A percentile compares a stretch with the other conserved stretches of the same genome.
Conservation (phyloP, 2,888 invertebrate species). For the Caenorhabditis sinica region DNA sequence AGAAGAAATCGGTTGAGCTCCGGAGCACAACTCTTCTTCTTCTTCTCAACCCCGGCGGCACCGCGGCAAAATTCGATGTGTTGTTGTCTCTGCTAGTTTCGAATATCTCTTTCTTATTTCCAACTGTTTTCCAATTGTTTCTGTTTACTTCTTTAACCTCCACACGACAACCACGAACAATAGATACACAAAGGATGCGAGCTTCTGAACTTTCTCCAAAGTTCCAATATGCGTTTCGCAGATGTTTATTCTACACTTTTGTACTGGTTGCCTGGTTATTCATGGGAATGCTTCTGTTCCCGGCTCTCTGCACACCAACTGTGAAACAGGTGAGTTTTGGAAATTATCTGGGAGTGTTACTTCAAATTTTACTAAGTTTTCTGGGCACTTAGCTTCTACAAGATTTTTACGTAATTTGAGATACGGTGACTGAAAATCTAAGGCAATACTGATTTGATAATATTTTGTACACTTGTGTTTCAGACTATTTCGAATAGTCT, state of each 20-base stretch:
- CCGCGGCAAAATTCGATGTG: constrained; percentile 35
- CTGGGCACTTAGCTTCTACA: too few species aligned
- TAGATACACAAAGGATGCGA: constrained; percentile 21
- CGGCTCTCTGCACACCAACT: constrained; percentile 54
- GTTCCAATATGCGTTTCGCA: constrained; percentile 79
- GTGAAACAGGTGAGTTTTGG: constrained; percentile 54
- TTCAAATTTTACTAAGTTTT: background rate
- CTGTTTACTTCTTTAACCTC: constrained; percentile 11
- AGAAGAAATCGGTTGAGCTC: background rate
- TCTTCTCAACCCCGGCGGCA: too few species aligned
- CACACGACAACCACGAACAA: background rate
- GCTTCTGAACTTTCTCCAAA: constrained; percentile 74
- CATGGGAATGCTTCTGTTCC: constrained; percentile 76
- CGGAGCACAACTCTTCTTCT: constrained; percentile 16
- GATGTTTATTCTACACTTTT: constrained; percentile 78
- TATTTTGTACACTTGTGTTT: too few species aligned
- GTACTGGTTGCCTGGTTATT: constrained; percentile 74
- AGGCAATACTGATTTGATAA: too few species aligned
- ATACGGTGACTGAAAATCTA: too few species aligned
- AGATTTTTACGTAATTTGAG: too few species aligned
- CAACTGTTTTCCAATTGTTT: constrained; percentile 7
- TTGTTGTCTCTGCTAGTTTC: constrained; percentile 17
- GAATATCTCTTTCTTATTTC: constrained; percentile 1
- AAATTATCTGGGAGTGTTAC: too few species aligned
- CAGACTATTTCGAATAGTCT: too few species aligned